These are phyloP conservation scores for Lepidurus couesii DNA, from an alignment of 1,140 invertebrate species.

Conservation along the genomic window DNA sequence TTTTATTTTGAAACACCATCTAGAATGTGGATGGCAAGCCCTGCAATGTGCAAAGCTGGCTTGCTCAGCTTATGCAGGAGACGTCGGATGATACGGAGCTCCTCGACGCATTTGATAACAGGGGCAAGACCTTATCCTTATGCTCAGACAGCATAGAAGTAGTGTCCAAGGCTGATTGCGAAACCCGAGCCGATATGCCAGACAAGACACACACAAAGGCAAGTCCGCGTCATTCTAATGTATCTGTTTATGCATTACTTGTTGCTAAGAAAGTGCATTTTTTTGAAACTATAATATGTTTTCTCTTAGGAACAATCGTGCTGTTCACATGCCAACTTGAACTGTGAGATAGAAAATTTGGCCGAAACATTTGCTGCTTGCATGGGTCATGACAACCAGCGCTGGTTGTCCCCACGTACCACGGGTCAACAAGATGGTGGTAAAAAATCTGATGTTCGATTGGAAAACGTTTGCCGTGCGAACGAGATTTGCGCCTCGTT, in stretches of 20 bases:
- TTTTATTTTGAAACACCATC: background rate
- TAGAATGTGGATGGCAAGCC: constrained; percentile 25
- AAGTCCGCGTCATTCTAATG: background rate
- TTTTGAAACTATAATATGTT: background rate
- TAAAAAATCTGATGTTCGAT: background rate
- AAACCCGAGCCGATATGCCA: background rate
- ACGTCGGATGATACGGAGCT: constrained; percentile 9
- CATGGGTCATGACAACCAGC: constrained; percentile 21
- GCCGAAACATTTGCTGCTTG: constrained; percentile 24
- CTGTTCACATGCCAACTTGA: constrained; percentile 15
- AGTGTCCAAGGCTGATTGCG: constrained; percentile 2
- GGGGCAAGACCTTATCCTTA: background rate
- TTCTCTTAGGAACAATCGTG: background rate
- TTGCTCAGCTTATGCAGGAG: constrained; percentile 7
- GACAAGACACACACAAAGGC: background rate
- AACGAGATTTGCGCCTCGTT: constrained; percentile 25
- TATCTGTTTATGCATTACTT: constrained; percentile 15
- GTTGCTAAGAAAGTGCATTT: background rate
- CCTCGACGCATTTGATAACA: background rate
- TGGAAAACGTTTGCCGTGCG: constrained; percentile 3
- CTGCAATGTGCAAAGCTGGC: constrained; percentile 27
- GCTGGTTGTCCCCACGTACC: constrained; percentile 4
- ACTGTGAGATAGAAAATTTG: constrained; percentile 25
- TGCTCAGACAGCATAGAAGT: constrained; percentile 12
- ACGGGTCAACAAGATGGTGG: background rate